Percentiles rank a stretch among this genome's conserved stretches.
phyloP scores from a whole-genome alignment of 1,140 invertebrate species.

The Dreissena rostriformis region DNA sequence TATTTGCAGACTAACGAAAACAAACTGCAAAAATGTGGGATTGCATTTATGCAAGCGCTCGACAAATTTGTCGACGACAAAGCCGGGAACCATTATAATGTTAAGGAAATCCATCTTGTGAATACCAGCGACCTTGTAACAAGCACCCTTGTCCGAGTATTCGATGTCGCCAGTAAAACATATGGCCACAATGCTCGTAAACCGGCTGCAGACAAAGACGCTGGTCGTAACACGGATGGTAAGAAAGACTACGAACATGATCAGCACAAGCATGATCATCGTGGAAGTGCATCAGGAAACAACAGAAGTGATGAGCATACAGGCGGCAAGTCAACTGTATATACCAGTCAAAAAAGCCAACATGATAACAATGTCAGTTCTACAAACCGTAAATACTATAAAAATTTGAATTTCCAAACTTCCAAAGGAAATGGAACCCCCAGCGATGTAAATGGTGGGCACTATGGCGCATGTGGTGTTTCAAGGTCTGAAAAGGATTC shows the following conservation, averaged over 20 bases:
- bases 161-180: neutral
- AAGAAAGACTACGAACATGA: neutral
- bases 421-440: neutral
- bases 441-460: neutral
- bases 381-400: neutral
- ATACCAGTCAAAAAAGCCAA: neutral
- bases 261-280: neutral
- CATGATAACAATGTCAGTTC: too few relatives aligned
- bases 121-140: neutral
- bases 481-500: too few relatives aligned
- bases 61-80: neutral
- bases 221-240: too few relatives aligned
- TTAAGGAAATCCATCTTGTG: slow-evolving; percentile 23
- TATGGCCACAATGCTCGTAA: neutral
- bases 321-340: neutral
- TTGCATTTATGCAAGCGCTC: slow-evolving; percentile 6
- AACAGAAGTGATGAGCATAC: too few relatives aligned
- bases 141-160: slow-evolving; percentile 6
- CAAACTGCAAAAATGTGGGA: slow-evolving; percentile 1
- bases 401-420: neutral
- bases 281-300: too few relatives aligned
- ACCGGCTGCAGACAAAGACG: neutral
- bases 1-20: slow-evolving; percentile 13
- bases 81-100: neutral
- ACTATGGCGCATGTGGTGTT: too few relatives aligned